Base-by-base conservation (phyloP, 1,140 invertebrate genomes). In the Venturia canescens region DNA sequence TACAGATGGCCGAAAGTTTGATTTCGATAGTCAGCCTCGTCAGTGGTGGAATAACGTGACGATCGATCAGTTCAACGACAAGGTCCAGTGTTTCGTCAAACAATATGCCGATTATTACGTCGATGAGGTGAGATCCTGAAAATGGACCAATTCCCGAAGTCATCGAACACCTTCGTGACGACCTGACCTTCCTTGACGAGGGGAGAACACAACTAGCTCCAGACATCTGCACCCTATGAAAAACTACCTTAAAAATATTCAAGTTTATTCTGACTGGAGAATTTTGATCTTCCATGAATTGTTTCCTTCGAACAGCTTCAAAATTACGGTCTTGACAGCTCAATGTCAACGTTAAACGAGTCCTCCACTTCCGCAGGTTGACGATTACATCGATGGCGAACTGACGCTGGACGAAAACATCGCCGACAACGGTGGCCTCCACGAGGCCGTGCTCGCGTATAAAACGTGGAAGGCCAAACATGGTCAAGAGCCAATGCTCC, bases 41-140 rank as follows among this genome's bases (percentile, higher is more conserved):
- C 94, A 95, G 80, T 99, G 97, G 97, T 99, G 98, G 98, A 95
- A 95, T 6, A 95, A 96, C 82, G 87, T 92, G n/a, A 96, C 95
- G 0, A 94, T 95, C 29, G 83, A 90, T 3, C 92, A 94, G 71
- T 97, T 95, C 81, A 92, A 94, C 50, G 93, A 96, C 44, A 95
- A 95, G 83, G 95, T 96, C 0, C 91, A 96, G 79, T 99, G 98
- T 89, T 98, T 98, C 85, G 93, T 99, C 29, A 93, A 97, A 29
- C 97, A 99, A 85, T 99, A 99, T 85, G 94, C 94, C 67, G 93
- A 93, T 50, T 98, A 96, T 88, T 96, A 95, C 79, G 84, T 90
- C 31, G 13, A 85, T 1, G 85, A 90, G 84, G 90, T 88, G 81
- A 86, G 76, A 9, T 9, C 1, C 13, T 44, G n/a, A 44, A 44